Percentiles rank a stretch among this genome's conserved stretches.
These are phyloP conservation scores for Cheilinus undulatus DNA, from an alignment of 2,113 vertebrate genomes.

Conservation along the genomic window DNA sequence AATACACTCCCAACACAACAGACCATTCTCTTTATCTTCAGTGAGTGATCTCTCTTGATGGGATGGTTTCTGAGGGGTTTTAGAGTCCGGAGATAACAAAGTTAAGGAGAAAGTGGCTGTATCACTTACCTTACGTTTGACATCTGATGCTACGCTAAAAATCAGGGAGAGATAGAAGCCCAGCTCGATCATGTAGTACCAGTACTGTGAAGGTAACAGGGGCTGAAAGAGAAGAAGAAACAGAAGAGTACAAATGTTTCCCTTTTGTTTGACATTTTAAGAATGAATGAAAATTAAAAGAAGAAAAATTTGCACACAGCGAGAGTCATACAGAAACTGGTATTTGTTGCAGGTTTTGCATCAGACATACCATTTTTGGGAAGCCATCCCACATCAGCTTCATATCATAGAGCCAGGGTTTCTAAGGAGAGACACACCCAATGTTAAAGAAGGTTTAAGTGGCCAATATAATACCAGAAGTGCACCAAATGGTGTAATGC, in stretches of 20 bases:
- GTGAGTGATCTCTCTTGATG: conserved; percentile 15
- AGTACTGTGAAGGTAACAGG: conserved; percentile 86
- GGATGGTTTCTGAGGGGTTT: conserved; percentile 25
- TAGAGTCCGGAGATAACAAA: neutral
- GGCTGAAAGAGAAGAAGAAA: conserved; percentile 76
- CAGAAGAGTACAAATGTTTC: neutral
- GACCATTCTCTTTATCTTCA: conserved; percentile 24
- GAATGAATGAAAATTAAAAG: neutral
- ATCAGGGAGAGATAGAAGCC: conserved; percentile 91
- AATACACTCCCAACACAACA: conserved; percentile 18
- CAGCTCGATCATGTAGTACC: conserved; percentile 93
- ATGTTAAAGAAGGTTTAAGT: conserved; percentile 17
- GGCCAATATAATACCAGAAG: neutral
- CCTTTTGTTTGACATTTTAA: neutral
- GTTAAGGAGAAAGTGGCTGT: neutral
- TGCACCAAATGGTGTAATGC: no score
- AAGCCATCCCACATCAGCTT: conserved; percentile 91
- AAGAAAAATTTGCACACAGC: neutral
- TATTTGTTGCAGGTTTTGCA: neutral
- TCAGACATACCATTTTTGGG: conserved; percentile 88
- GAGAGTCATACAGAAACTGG: neutral
- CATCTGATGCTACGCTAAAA: conserved; percentile 89
- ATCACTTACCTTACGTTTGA: conserved; percentile 91
- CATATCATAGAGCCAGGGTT: conserved; percentile 94
- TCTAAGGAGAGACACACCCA: conserved; percentile 78